A percentile compares a stretch with the other conserved stretches of the same genome.
phyloP scores from a whole-genome alignment of 2,113 vertebrate genomes.

The Daboia siamensis region DNA sequence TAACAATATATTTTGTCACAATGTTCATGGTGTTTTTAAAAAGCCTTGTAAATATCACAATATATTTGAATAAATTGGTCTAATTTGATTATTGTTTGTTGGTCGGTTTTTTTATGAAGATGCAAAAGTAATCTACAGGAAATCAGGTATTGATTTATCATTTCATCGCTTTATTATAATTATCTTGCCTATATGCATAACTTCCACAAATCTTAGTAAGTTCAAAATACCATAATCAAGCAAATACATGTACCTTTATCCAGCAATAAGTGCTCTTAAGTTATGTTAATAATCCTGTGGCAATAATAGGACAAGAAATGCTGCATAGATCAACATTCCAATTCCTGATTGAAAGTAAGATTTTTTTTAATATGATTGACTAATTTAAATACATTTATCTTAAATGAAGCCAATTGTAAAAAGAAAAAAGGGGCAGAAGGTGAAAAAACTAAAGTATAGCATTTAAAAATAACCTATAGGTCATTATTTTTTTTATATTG shows the following conservation, averaged over 20 bases:
- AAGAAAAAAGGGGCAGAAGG: background rate
- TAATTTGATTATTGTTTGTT: background rate
- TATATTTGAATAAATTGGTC: background rate
- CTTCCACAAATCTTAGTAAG: background rate
- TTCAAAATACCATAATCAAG: background rate
- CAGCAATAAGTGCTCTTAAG: background rate
- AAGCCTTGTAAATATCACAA: background rate
- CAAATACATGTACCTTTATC: background rate
- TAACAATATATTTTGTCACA: background rate
- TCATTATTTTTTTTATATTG: background rate
- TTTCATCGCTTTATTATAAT: background rate
- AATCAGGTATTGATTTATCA: background rate
- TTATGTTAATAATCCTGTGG: background rate
- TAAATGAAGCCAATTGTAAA: background rate
- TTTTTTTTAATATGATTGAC: background rate
- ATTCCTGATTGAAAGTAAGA: background rate
- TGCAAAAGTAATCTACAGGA: background rate
- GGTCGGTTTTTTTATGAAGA: background rate
- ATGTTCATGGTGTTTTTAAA: background rate
- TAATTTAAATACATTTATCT: background rate
- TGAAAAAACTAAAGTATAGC: background rate
- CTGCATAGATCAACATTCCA: background rate
- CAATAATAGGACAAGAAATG: background rate
- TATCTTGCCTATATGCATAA: background rate
- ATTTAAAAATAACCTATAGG: background rate